Evolutionary conservation across 1,140 invertebrate species (phyloP).

Genomic region (Pogonognathellus flavescens): DNA sequence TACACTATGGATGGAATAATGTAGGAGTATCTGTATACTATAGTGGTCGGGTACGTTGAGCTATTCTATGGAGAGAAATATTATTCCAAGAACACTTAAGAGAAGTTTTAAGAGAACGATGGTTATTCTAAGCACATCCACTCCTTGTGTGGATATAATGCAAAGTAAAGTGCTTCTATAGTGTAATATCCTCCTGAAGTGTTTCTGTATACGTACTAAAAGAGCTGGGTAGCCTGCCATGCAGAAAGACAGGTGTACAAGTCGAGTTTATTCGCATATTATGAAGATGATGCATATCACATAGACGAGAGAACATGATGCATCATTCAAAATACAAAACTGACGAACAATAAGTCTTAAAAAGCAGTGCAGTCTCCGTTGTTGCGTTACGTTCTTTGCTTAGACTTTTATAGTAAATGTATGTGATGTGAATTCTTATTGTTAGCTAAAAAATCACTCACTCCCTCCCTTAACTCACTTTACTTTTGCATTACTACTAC

Average conservation of each 20-base stretch:
- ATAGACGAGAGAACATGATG: constrained; percentile 19
- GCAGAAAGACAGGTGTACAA: constrained; percentile 13
- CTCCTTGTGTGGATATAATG: not conserved
- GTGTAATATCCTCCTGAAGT: no score
- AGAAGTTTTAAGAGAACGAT: not conserved
- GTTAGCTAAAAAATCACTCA: constrained; percentile 20
- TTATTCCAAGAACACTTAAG: not conserved
- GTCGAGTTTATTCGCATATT: constrained; percentile 10
- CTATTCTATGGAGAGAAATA: not conserved
- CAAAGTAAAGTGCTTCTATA: no score
- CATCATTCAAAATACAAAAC: not conserved
- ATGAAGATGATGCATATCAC: constrained; percentile 9
- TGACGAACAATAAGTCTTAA: not conserved
- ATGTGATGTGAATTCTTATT: constrained; percentile 14
- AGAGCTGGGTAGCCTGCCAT: not conserved
- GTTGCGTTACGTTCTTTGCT: no score
- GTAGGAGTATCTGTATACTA: not conserved
- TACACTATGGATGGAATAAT: not conserved
- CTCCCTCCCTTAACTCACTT: not conserved
- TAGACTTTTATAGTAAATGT: no score
- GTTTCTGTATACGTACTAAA: not conserved
- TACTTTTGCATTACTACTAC: not conserved
- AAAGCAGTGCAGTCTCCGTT: constrained; percentile 15
- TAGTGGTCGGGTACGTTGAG: not conserved
- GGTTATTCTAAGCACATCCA: constrained; percentile 27